Evolutionary conservation across 2,797 vertebrate species (phyloP).

Genomic region (Neostethus bicornis): DNA sequence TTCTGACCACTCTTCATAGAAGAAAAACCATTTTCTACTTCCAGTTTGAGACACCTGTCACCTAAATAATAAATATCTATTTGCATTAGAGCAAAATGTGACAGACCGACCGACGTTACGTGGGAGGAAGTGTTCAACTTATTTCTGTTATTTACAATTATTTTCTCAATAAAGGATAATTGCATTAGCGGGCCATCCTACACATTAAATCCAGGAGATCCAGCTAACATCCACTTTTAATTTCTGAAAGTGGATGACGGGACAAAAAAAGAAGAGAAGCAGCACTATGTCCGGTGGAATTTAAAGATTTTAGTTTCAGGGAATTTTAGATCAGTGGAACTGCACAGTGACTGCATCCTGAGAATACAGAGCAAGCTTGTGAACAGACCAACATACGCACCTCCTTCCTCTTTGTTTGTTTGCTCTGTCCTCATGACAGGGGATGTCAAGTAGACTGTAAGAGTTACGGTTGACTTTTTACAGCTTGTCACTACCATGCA

Average conservation of each 20-base stretch:
- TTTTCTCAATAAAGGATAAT: too few species aligned
- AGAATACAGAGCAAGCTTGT: conserved; percentile 34
- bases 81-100: too few species aligned
- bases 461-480: conserved; percentile 82
- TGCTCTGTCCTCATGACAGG: conserved; percentile 86
- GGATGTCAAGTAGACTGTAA: conserved; percentile 93
- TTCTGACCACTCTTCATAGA: too few species aligned
- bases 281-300: conserved; percentile 8
- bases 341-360: conserved; percentile 40
- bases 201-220: too few species aligned
- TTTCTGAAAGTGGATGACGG: neutral
- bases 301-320: neutral
- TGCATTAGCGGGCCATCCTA: too few species aligned
- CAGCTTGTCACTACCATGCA: conserved; percentile 87
- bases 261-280: neutral
- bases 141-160: too few species aligned
- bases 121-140: too few species aligned
- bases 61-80: too few species aligned
- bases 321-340: conserved; percentile 49
- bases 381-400: conserved; percentile 43
- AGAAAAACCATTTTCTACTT: too few species aligned
- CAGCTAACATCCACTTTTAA: neutral
- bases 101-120: too few species aligned
- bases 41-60: too few species aligned
- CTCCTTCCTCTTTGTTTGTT: conserved; percentile 71